Evolutionary conservation across 2,797 vertebrate genomes (phyloP).

Genomic region (Tadarida brasiliensis): DNA sequence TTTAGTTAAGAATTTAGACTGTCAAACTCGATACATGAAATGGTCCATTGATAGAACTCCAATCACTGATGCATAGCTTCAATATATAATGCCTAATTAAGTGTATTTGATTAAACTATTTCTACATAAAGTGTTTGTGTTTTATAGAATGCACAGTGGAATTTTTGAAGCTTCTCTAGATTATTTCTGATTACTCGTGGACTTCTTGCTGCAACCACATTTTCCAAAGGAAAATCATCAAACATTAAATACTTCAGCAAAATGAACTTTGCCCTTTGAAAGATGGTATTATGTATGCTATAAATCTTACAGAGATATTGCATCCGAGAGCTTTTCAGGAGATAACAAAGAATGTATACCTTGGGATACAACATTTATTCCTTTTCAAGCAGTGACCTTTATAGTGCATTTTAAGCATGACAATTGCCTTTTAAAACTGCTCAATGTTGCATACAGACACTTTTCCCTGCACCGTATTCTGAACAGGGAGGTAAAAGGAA

Average conservation of each 20-base stretch:
- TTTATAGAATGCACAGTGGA: conserved; percentile 76
- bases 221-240: conserved; percentile 72
- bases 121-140: conserved; percentile 84
- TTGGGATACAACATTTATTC: conserved; percentile 54
- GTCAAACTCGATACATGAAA: conserved; percentile 86
- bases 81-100: conserved; percentile 87
- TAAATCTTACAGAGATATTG: conserved; percentile 13
- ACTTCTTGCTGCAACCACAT: conserved; percentile 60
- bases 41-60: conserved; percentile 82
- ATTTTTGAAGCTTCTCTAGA: conserved; percentile 73
- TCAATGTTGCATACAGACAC: conserved; percentile 56
- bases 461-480: not conserved
- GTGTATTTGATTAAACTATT: conserved; percentile 84
- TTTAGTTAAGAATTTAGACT: conserved; percentile 84
- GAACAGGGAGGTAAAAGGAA: conserved; percentile 60
- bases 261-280: conserved; percentile 62
- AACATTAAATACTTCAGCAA: conserved; percentile 57
- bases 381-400: conserved; percentile 69
- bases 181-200: conserved; percentile 45
- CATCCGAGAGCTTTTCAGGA: conserved; percentile 14
- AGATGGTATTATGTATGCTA: conserved; percentile 21
- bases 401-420: conserved; percentile 63
- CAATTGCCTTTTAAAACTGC: conserved; percentile 13
- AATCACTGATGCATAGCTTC: conserved; percentile 79
- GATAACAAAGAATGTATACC: conserved; percentile 48